Conservation (phyloP, 2,113 vertebrate genomes). For the Epinephelus moara region DNA sequence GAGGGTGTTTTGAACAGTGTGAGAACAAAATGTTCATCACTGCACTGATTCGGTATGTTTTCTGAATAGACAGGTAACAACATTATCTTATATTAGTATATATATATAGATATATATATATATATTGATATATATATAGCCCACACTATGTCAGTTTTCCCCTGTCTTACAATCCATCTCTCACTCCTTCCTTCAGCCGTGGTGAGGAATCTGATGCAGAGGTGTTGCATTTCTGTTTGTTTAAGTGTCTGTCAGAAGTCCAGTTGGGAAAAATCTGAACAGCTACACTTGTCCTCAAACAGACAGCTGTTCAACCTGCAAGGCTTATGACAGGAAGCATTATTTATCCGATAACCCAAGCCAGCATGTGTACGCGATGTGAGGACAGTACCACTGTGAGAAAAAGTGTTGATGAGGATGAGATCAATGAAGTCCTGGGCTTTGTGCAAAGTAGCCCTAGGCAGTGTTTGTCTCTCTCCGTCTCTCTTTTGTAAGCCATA, state of each 20-base stretch:
- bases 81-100: conserved; percentile 12
- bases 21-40: conserved; percentile 54
- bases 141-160: conserved; percentile 26
- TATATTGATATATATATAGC: background rate
- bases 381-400: conserved; percentile 5
- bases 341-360: conserved; percentile 20
- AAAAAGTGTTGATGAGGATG: conserved; percentile 15
- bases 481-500: background rate
- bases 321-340: conserved; percentile 13
- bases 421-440: conserved; percentile 9
- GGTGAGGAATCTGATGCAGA: conserved; percentile 84
- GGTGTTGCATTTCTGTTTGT: conserved; percentile 84
- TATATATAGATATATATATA: conserved; percentile 1
- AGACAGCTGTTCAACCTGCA: conserved; percentile 27
- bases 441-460: conserved; percentile 14
- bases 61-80: conserved; percentile 42
- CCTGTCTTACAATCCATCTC: conserved; percentile 35
- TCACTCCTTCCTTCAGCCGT: conserved; percentile 65
- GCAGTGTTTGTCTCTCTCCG: conserved; percentile 10
- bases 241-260: conserved; percentile 63
- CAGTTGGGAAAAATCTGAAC: conserved; percentile 66
- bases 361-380: background rate
- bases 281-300: conserved; percentile 54
- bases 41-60: conserved; percentile 1
- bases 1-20: conserved; percentile 40